Evolutionary conservation across 37 sponge, comb jelly and placozoan genomes (phyloP).

Genomic region (Halichondria panicea): DNA sequence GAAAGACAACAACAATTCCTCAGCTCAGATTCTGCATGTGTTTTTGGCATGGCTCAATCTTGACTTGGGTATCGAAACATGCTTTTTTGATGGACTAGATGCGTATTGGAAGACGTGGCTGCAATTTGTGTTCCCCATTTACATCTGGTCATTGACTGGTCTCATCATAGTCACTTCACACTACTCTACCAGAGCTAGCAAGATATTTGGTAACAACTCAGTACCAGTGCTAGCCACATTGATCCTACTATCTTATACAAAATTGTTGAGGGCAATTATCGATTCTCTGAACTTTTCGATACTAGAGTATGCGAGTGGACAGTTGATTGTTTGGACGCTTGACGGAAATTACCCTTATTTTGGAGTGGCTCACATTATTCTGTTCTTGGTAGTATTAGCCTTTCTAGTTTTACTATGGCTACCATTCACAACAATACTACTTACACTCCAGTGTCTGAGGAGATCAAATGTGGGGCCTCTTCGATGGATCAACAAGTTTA

Average conservation of each 20-base stretch:
- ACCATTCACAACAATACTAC: no score
- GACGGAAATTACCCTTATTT: background rate
- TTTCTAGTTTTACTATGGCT: no score
- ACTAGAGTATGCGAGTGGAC: background rate
- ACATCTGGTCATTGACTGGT: background rate
- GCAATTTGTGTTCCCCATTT: slow-evolving; percentile 16
- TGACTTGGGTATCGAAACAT: slow-evolving; percentile 19
- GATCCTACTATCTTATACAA: slow-evolving; percentile 6
- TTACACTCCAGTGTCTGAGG: no score
- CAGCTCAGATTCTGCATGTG: background rate
- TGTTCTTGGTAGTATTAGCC: no score
- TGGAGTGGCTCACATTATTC: no score
- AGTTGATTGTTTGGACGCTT: background rate
- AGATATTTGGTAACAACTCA: background rate
- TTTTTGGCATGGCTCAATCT: slow-evolving; percentile 14
- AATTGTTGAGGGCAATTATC: slow-evolving; percentile 10
- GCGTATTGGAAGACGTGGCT: slow-evolving; percentile 10
- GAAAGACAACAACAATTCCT: background rate
- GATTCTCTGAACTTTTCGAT: background rate
- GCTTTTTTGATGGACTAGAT: slow-evolving; percentile 10
- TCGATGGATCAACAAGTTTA: no score
- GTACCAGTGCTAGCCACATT: slow-evolving; percentile 15
- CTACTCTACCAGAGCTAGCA: background rate
- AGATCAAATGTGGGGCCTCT: no score
- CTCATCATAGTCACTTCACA: background rate